Evolutionary conservation across 2,113 vertebrate genomes (phyloP).

Genomic region (Prionailurus bengalensis): DNA sequence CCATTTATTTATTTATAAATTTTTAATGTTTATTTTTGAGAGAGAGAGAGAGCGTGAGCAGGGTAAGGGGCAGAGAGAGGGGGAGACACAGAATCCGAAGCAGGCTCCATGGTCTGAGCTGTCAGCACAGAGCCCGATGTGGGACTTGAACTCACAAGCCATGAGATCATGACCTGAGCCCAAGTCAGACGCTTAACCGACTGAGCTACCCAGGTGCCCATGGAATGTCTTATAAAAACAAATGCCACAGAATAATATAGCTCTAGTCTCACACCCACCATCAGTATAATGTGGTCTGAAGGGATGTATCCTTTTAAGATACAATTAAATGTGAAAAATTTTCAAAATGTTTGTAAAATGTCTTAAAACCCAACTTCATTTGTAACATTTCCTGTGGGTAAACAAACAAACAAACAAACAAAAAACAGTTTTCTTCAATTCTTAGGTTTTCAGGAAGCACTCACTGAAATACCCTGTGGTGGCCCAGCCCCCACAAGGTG

Average conservation of each 20-base stretch:
- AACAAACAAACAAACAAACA: background rate
- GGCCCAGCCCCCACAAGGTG: background rate
- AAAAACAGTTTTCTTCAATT: background rate
- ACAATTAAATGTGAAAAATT: constrained; percentile 30
- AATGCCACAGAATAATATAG: background rate
- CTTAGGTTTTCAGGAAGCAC: background rate
- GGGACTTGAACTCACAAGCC: too few relatives aligned
- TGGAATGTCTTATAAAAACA: background rate
- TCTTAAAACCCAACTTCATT: background rate
- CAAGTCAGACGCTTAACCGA: too few relatives aligned
- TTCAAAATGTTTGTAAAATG: constrained; percentile 43
- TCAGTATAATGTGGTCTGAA: background rate
- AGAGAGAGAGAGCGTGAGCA: too few relatives aligned
- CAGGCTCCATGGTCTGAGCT: too few relatives aligned
- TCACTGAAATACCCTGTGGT: background rate
- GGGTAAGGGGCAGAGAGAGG: too few relatives aligned
- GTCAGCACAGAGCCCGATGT: too few relatives aligned
- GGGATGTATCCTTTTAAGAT: background rate
- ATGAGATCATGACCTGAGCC: too few relatives aligned
- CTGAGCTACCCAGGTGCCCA: too few relatives aligned
- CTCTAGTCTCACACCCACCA: background rate
- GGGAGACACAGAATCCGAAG: too few relatives aligned
- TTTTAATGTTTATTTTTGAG: too few relatives aligned
- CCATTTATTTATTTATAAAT: background rate
- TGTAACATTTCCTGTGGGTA: background rate